Evolutionary conservation across 2,113 vertebrate genomes (phyloP), one percentile per base, ranked within the genome.

Genomic region (Etheostoma cragini): DNA sequence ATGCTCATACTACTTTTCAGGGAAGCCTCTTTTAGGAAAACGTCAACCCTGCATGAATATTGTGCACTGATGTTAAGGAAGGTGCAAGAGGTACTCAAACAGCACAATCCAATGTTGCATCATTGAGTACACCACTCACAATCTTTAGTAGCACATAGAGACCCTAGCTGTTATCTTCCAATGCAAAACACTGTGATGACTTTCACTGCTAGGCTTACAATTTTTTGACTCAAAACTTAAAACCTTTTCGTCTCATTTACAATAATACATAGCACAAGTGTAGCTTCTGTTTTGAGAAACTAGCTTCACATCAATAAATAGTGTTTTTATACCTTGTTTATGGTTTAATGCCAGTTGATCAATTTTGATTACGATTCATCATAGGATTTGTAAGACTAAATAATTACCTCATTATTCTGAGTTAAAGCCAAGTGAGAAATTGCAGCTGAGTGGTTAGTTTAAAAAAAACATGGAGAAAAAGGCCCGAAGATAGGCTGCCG

Each of bases 141-240:
- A 22, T 35, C 76, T 86, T 86, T 79, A 75, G 54, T 33, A 26
- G 15, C 42, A 49, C 42, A 80, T 26, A 47, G 22, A 79, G 52
- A 58, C 58, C 21, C 50, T 30, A 21, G 69, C 82, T 85, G 75
- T 85, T 19, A 67, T 82, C 33, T 56, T 69, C 54, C 19, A 72
- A 45, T 75, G n/a, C 47, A 70, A 83, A 77, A 68, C 45, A 60
- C 15, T 73, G 22, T 66, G 64, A 75, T n/a, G 30, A 30, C 52
- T 56, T 53, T 81, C 45, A 66, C 61, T 61, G 5, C 38, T 42
- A 42, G 38, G 38, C 10, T 42, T 0, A 11, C 38, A 42, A 38
- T 38, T 2, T 38, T 38, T 10, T 38, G 38, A 38, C 38, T 38
- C 35, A 38, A 8, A 38, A 38, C 6, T 8, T 30, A 30, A 30